Conservation (phyloP, 92 coral and sea anemone species). For the Paramuricea clavata region DNA sequence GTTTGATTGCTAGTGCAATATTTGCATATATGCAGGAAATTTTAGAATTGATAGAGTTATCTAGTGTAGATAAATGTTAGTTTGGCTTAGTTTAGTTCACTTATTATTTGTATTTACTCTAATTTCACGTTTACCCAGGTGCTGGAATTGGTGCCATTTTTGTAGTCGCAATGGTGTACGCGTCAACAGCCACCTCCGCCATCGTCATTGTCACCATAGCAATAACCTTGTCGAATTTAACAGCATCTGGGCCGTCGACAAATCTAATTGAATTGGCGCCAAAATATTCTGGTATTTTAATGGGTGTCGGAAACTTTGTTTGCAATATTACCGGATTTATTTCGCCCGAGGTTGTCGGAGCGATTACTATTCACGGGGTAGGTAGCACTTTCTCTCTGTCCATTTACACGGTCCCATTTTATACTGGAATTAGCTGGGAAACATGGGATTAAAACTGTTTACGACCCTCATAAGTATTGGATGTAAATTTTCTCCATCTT, state of each 20-base stretch:
- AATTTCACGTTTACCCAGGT: constrained; percentile 44
- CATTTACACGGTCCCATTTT: neutral
- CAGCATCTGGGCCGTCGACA: constrained; percentile 60
- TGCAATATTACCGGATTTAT: constrained; percentile 79
- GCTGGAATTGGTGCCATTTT: constrained; percentile 62
- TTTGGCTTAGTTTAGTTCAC: neutral
- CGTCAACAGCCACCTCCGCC: constrained; percentile 61
- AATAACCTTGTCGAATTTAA: constrained; percentile 62
- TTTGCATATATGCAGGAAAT: no score
- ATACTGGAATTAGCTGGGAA: no score
- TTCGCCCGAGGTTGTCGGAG: constrained; percentile 75
- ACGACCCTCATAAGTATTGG: no score
- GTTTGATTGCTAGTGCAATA: no score
- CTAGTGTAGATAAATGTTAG: no score
- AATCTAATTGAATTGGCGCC: constrained; percentile 77
- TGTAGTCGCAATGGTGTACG: constrained; percentile 69
- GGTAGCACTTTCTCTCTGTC: constrained; percentile 3
- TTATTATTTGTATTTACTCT: neutral
- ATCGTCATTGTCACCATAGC: constrained; percentile 70
- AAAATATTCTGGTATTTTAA: constrained; percentile 77
- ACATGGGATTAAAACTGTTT: no score
- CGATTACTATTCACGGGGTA: constrained; percentile 75
- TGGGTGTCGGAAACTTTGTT: constrained; percentile 78
- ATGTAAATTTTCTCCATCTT: no score
- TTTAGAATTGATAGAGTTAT: no score